Evolutionary conservation across 2,797 vertebrate species (phyloP).

Genomic region (Pantherophis alleghaniensis): DNA sequence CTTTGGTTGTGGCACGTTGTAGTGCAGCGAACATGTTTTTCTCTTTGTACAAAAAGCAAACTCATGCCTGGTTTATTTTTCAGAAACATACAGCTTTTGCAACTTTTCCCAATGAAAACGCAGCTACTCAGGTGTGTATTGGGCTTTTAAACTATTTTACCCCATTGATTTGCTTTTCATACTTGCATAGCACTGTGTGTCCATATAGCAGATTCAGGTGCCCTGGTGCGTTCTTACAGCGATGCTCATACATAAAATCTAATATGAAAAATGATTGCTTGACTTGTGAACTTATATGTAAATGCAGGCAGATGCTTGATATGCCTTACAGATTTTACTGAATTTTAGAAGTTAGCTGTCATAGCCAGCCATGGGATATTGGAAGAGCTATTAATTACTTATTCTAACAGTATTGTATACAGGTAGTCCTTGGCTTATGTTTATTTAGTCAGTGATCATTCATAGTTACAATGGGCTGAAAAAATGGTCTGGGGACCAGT

Average conservation of each 20-base stretch:
- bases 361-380: neutral
- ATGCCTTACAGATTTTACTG: neutral
- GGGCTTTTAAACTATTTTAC: slow-evolving; percentile 8
- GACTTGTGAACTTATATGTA: neutral
- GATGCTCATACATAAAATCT: neutral
- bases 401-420: neutral
- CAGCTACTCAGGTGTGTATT: slow-evolving; percentile 81
- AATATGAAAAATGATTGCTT: neutral
- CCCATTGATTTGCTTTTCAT: neutral
- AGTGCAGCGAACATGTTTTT: neutral
- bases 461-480: neutral
- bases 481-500: neutral
- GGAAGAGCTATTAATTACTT: neutral
- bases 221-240: neutral
- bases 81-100: slow-evolving; percentile 95
- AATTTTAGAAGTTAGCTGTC: neutral
- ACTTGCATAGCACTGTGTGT: neutral
- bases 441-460: neutral
- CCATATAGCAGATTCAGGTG: neutral
- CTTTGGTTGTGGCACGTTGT: neutral
- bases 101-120: slow-evolving; percentile 83
- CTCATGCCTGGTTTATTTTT: slow-evolving; percentile 52
- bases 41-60: neutral
- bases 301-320: neutral
- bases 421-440: neutral